Percentiles rank a stretch among this genome's conserved stretches.
Evolutionary conservation across 2,888 invertebrate genomes (phyloP).

Genomic region (Loripinus fragilis): DNA sequence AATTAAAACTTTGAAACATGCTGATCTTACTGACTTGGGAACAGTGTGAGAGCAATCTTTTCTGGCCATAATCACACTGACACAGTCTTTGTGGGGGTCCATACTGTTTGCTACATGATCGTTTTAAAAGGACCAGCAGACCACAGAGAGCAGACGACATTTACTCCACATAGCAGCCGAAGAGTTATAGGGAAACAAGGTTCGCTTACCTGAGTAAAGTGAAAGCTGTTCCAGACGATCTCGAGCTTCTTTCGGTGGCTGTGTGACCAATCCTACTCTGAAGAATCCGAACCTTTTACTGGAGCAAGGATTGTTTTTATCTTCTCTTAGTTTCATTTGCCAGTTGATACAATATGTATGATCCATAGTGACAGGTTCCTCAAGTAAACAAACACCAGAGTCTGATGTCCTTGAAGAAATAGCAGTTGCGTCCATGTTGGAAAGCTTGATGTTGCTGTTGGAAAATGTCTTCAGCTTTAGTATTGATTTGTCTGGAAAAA

Average conservation of each 20-base stretch:
- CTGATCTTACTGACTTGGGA: no score
- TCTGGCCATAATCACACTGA: no score
- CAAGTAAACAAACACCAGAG: background rate
- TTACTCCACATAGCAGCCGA: no score
- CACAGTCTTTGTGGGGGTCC: no score
- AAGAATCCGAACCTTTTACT: background rate
- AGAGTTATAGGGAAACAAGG: no score
- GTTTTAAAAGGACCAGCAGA: no score
- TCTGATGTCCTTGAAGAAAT: background rate
- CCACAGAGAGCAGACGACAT: no score
- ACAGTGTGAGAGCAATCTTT: no score
- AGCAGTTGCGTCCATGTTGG: background rate
- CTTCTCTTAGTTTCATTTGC: background rate
- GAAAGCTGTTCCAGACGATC: background rate
- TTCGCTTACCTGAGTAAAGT: background rate
- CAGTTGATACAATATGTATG: background rate
- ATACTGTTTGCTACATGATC: no score
- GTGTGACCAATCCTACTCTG: background rate
- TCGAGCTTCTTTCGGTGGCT: background rate
- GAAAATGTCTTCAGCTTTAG: background rate
- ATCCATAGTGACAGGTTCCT: background rate
- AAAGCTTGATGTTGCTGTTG: background rate
- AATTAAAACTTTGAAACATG: no score
- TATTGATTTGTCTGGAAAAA: no score
- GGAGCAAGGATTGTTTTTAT: background rate